Base-by-base conservation (phyloP, 2,888 invertebrate genomes). In the Hemistola chrysoprasaria region DNA sequence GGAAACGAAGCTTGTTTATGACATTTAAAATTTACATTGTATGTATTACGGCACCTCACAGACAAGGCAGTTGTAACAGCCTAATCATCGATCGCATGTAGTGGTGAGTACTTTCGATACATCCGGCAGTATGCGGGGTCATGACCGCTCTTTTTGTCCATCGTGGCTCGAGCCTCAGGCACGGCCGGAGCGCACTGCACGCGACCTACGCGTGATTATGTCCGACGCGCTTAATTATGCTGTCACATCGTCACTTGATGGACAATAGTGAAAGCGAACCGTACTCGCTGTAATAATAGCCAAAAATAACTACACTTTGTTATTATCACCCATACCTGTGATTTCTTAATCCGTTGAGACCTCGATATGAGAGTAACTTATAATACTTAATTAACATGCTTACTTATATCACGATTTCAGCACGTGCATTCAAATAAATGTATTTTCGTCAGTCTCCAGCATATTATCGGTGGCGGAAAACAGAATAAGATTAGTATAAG, bases 221-320 rank as follows among this genome's bases (percentile, higher is more conserved):
- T 79, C 72, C 77, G 78, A 77, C 78, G 73, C 78, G 82, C 80
- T 84, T 87, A 88, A 88, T 88, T 88, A 87, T 81, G 79, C 81
- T 86, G 86, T 87, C 87, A 83, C 72, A 81, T 79, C 78, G 82
- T 78, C 84, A 75, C 79, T 78, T 78, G 81, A 83, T 77, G 78
- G 69, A 71, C 62, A 70, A 75, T 78, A 84, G 87, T 86, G 87
- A 88, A 88, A 88, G 87, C 75, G 69, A 73, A 66, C 70, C 55
- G 67, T 78, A 72, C 75, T 58, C 56, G 61, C 65, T 39, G 59
- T 78, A 79, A 81, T 82, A 71, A 80, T 76, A 75, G 68, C 66
- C 62, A 60, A 67, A 66, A 62, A 55, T 50, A 53, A 45, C 43
- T 45, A 43, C 36, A 38, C 41, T 54, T 53, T 51, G 52, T 51